Base-by-base conservation (phyloP, 2,113 vertebrate genomes). In the Cynopterus brachyotis region DNA sequence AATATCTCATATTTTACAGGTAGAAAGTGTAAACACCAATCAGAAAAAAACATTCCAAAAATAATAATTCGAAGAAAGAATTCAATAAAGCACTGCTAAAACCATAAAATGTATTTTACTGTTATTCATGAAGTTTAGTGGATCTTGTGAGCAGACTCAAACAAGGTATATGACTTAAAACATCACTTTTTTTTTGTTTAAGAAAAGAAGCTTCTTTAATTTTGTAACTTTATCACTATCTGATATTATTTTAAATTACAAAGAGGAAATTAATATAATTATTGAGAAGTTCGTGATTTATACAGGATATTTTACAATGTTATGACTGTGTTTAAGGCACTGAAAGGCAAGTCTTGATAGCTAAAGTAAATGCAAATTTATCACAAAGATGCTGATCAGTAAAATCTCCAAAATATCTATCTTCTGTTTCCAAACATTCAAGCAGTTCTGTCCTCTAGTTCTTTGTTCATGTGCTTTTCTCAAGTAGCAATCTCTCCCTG, bases 201-300 rank as follows among this genome's bases (percentile, higher is more conserved):
- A 78, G 19, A n/a, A 26, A 78, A 40, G 45, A 66, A 53, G 17
- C 45, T 89, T 89, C 87, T 19, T 26, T 66, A 78, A 78, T 11
- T 89, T 78, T 78, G 57, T 76, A 78, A 78, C 26, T 87, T 45
- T n/a, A 64, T 76, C 92, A 60, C 32, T 62, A 37, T 67, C 0
- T 30, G 62, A 50, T 35, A 10, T 73, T 76, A 81, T 78, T 96
- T 91, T 90, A 83, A 78, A n/a, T 87, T 83, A 24, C 9, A 84
- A 75, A 60, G 32, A 35, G 8, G 28, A 83, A 79, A 57, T 59
- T 60, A 82, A 79, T 35, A 50, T 10, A 20, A 17, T 94, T 26
- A 70, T 37, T 19, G 32, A 45, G n/a, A 67, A 53, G 9, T 62
- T 10, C 70, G 50, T 69, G 80, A 85, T 35, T 76, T 73, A 42